Evolutionary conservation across 1,140 invertebrate species (phyloP), one percentile per base, ranked within the genome.

Genomic region (Oreohelix idahoensis): DNA sequence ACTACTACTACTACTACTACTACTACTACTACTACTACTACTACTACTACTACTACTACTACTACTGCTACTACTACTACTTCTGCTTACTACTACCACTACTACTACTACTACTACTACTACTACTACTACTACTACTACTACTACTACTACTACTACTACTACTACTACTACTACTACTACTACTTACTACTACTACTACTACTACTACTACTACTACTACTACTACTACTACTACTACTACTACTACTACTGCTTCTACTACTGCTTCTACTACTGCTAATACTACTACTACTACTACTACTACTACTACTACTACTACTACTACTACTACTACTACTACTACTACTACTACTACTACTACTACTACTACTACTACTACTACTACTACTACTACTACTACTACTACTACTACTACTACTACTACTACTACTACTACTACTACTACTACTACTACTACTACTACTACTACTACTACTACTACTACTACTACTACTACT

Each of bases 131-230:
- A 81, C 42, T 74, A 81, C 66, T 74, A 74, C 66, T 49, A 73
- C 66, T 51, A 81, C 66, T 81, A 36, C 70, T 42, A 81, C 70
- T 58, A 73, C 66, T 35, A 81, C 42, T 74, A 81, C 66, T 74
- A 74, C 66, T 49, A 73, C 66, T 51, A 81, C 66, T 81, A 74
- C 66, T 71, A 73, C 66, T 74, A 73, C 66, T 45, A n/a, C n/a
- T n/a, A n/a, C n/a, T n/a, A n/a, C n/a, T n/a, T n/a, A n/a, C n/a
- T n/a, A n/a, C n/a, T n/a, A 73, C 23, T 71, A 69, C 26, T 69
- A 69, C 63, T 69, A 69, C 26, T 69, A 69, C 63, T 69, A 69
- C 63, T 69, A 69, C 63, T 69, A 69, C 63, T 11, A 69, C 63
- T 69, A 69, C 26, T 69, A 69, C 26, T 69, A 69, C 63, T 69